A percentile compares a stretch with the other conserved stretches of the same genome.
Evolutionary conservation across 1,140 invertebrate genomes (phyloP).

Genomic region (Lepidurus couesii): DNA sequence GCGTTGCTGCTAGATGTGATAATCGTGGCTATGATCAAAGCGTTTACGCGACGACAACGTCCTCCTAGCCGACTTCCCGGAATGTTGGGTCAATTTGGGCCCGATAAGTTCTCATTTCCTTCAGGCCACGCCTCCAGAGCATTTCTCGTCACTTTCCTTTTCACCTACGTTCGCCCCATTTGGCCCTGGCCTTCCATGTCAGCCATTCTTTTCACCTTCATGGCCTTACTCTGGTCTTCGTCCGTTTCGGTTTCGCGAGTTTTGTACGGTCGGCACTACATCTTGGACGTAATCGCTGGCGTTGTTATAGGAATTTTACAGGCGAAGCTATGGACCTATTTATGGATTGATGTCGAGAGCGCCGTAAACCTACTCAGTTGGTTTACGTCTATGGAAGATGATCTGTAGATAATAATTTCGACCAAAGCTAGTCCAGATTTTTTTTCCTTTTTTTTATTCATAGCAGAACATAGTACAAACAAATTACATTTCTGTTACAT

Average conservation of each 20-base stretch:
- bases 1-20: conserved; percentile 80
- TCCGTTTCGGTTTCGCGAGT: conserved; percentile 72
- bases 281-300: conserved; percentile 78
- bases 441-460: too few species aligned
- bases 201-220: neutral
- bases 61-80: conserved; percentile 55
- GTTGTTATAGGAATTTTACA: conserved; percentile 66
- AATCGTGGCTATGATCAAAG: conserved; percentile 74
- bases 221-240: conserved; percentile 56
- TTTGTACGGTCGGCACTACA: conserved; percentile 72
- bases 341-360: conserved; percentile 56
- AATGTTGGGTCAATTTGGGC: conserved; percentile 54
- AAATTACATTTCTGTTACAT: neutral
- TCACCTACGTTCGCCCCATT: conserved; percentile 50
- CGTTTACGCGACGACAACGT: conserved; percentile 65
- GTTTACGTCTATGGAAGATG: conserved; percentile 6
- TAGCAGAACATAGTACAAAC: neutral
- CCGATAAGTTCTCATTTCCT: conserved; percentile 92
- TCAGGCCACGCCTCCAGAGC: conserved; percentile 91
- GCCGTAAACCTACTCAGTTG: conserved; percentile 27
- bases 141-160: conserved; percentile 66
- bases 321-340: conserved; percentile 56
- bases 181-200: conserved; percentile 49
- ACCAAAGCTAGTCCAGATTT: too few species aligned
- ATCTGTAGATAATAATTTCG: neutral